Conservation (phyloP, 2,797 vertebrate species). For the Lacerta bilineata region DNA sequence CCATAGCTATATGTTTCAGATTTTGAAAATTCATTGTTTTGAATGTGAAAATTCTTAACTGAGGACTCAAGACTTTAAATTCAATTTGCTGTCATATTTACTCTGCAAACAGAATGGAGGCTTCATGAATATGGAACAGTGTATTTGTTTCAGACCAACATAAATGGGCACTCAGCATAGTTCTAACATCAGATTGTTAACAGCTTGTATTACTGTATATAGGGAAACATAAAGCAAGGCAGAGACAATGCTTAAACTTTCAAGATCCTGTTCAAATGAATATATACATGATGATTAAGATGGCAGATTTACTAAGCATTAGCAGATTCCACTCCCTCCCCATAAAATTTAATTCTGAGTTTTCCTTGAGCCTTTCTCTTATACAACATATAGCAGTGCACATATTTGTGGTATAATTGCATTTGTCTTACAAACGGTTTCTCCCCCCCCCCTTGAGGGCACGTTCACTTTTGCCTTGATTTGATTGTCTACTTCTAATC, state of each 20-base stretch:
- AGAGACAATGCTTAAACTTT: conserved; percentile 27
- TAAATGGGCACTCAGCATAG: neutral
- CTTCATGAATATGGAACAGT: conserved; percentile 21
- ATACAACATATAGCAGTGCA: conserved; percentile 34
- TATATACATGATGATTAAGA: neutral
- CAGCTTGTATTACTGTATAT: conserved; percentile 37
- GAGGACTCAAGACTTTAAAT: neutral
- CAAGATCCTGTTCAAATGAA: neutral
- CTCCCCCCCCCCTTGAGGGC: conserved; percentile 57
- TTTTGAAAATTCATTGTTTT: neutral
- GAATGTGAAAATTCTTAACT: neutral
- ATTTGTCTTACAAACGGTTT: conserved; percentile 68
- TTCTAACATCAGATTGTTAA: conserved; percentile 9
- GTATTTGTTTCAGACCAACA: conserved; percentile 12
- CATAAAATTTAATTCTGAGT: neutral
- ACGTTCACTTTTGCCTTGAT: conserved; percentile 67
- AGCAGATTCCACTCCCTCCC: neutral
- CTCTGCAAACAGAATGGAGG: conserved; percentile 17
- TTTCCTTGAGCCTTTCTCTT: neutral
- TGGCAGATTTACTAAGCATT: conserved; percentile 21
- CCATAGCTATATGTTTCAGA: neutral
- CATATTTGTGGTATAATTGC: conserved; percentile 57
- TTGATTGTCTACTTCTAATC: conserved; percentile 72
- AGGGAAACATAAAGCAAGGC: fast-evolving
- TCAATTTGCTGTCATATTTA: conserved; percentile 5